Evolutionary conservation across 2,113 vertebrate genomes (phyloP), one percentile per base, ranked within the genome.

Genomic region (Aegithalos caudatus): DNA sequence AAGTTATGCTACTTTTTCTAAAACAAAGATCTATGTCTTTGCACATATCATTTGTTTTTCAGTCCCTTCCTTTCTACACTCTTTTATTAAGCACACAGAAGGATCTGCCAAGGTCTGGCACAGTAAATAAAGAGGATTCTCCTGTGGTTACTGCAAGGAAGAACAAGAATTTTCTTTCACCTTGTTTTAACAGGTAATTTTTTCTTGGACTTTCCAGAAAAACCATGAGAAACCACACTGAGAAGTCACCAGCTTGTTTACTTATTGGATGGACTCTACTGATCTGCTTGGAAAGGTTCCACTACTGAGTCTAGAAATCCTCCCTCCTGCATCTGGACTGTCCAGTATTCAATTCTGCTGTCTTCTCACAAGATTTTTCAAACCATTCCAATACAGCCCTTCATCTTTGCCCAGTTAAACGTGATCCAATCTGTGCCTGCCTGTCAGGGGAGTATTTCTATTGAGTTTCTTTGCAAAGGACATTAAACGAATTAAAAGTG

Each of bases 141-240:
- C 35, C 47, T 50, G 64, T 6, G 44, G 42, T 0, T 0, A 72
- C 9, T 23, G 40, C 29, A 53, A 35, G 57, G 64, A 60, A 50
- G 22, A 79, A 27, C 1, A 1, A 19, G 37, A 4, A 57, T 58
- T 94, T 94, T 88, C 65, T 86, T 77, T 65, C 76, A 92, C 8
- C 29, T 3, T 6, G 7, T 48, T 92, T 85, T 58, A 85, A 79
- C n/a, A 37, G 38, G 17, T 16, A 19, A 12, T 37, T 90, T 76
- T 67, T 70, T 37, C 44, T 35, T 57, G 8, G 20, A 37, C 27
- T 81, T 71, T 35, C 18, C 56, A 78, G 51, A 81, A 67, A 86
- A 58, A 35, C 15, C 1, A 0, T 29, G 14, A 50, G 16, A 64
- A 93, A 37, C 11, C 2, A 0, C 64, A 44, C 8, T 3, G 2